These are phyloP conservation scores for Dyspetes luteomarginatus DNA, from an alignment of 2,888 invertebrate genomes.

Conservation along the genomic window DNA sequence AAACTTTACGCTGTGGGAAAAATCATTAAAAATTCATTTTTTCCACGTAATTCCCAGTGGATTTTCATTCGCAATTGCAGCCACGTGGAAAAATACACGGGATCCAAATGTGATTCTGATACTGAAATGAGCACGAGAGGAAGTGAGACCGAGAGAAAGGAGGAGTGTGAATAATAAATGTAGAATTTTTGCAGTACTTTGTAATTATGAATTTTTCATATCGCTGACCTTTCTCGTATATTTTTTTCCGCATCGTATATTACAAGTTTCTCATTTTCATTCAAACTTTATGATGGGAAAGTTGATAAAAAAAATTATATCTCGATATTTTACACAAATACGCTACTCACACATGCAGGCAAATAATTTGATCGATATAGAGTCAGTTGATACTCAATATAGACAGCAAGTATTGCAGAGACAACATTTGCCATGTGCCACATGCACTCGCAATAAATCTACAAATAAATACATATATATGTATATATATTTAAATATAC, in stretches of 20 bases:
- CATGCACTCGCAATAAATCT: conserved; percentile 22
- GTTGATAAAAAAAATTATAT: neutral
- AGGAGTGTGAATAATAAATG: neutral
- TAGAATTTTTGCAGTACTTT: neutral
- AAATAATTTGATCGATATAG: conserved; percentile 12
- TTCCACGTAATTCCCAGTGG: neutral
- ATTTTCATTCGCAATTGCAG: neutral
- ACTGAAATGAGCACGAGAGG: neutral
- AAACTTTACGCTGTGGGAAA: neutral
- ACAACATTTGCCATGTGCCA: conserved; percentile 42
- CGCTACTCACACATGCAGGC: neutral
- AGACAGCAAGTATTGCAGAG: conserved; percentile 27
- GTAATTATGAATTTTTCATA: neutral
- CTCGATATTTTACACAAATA: neutral
- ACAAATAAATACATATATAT: neutral
- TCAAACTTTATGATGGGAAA: neutral
- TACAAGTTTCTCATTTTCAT: no score
- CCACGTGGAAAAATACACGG: neutral
- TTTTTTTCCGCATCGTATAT: no score
- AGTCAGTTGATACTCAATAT: conserved; percentile 9
- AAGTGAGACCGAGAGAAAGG: neutral
- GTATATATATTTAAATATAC: neutral
- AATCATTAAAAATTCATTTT: neutral
- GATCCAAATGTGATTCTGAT: neutral
- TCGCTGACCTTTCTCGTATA: no score